Evolutionary conservation across 2,888 invertebrate species (phyloP).

Genomic region (Ceramica pisi): DNA sequence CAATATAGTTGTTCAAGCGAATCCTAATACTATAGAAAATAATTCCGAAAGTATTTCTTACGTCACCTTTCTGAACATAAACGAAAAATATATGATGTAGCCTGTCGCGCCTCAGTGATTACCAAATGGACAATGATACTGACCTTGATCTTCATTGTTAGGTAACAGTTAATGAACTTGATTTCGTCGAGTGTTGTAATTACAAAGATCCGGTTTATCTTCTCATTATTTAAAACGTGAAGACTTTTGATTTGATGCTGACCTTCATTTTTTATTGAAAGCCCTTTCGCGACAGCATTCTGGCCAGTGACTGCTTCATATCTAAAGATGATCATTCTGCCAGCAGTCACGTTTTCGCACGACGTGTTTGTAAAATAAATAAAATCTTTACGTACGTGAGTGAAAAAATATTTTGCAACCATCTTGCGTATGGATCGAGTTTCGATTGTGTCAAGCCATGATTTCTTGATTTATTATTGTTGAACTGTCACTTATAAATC

Average conservation of each 20-base stretch:
- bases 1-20: not conserved
- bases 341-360: not conserved
- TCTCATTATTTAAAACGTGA: conserved; percentile 3
- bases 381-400: not conserved
- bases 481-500: not conserved
- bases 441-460: not conserved
- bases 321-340: not conserved
- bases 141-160: conserved; percentile 56
- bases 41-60: not conserved
- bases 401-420: not conserved
- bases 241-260: conserved; percentile 2
- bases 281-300: not conserved
- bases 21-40: not conserved
- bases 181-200: conserved; percentile 40
- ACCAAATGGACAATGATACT: conserved; percentile 20
- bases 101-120: not conserved
- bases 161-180: conserved; percentile 54
- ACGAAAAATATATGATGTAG: conserved; percentile 6
- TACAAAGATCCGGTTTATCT: conserved; percentile 45
- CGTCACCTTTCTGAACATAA: not conserved
- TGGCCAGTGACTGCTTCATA: not conserved
- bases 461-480: not conserved
- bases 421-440: not conserved
- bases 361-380: conserved; percentile 1
- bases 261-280: conserved; percentile 3